Base-by-base conservation (phyloP, 2,113 vertebrate species). In the Dipodomys spectabilis region DNA sequence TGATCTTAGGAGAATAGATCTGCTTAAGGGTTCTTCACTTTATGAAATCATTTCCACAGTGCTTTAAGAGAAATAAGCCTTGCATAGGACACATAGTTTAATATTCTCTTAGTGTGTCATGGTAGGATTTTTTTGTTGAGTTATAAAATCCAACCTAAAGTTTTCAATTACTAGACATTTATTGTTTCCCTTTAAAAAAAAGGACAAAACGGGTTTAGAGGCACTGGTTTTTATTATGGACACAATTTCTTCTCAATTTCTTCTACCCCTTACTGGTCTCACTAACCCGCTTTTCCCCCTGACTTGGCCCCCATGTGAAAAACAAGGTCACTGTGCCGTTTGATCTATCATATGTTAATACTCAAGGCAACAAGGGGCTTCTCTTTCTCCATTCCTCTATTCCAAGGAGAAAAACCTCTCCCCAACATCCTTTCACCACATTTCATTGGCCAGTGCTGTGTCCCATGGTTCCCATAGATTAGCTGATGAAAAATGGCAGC, bases 31-130 rank as follows among this genome's bases (percentile, higher is more conserved):
- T 39, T 28, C 23, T 93, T 28, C 28, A 44, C 53, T 92, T 85
- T 90, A 28, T 53, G 28, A 73, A 81, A 27, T 67, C 22, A 39
- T n/a, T 81, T 81, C 18, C 28, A 7, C 45, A 79, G 45, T 79
- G 39, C 69, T 93, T 78, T 23, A 72, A 88, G 79, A 67, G 60
- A 80, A 81, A 45, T 25, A 77, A 27, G 15, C 32, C 87, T 82
- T 68, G 39, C 4, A 4, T 32, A 78, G 9, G 57, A 39, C 64
- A 1, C 27, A 7, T 30, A 67, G 3, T 2, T 82, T 73, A 82
- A 19, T 92, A 60, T 78, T 88, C 77, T 85, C 39, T 93, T 93
- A 69, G 23, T 60, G 20, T 83, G 90, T 73, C 30, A 88, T 74
- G 16, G 18, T 73, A 39, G 11, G 39, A 10, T 82, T 86, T 57